Conservation (phyloP, 1,140 invertebrate species). For the Zaprionus davidi region DNA sequence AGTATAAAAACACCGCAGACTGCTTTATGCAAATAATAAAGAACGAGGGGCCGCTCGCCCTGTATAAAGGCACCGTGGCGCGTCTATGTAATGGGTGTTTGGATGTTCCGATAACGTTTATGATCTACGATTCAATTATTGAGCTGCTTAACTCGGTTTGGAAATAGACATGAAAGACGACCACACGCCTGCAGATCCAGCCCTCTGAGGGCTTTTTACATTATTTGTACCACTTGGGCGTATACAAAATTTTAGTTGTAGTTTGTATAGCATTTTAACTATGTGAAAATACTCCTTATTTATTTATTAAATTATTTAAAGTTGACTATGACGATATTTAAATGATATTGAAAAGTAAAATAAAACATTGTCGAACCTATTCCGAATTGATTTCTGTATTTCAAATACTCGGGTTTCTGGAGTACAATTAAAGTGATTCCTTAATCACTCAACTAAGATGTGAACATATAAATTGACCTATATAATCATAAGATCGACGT, state of each 20-base stretch:
- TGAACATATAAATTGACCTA: background rate
- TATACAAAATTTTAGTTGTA: conserved; percentile 13
- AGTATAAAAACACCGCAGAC: conserved; percentile 98
- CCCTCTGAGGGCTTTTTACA: too few species aligned
- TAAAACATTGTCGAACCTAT: background rate
- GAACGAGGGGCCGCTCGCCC: conserved; percentile 96
- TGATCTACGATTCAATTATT: conserved; percentile 98
- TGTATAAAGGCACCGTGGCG: conserved; percentile 99
- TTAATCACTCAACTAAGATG: too few species aligned
- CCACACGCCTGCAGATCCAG: too few species aligned
- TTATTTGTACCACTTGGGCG: too few species aligned
- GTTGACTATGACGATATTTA: too few species aligned
- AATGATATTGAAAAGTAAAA: too few species aligned
- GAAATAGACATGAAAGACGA: conserved; percentile 76
- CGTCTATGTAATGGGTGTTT: conserved; percentile 97
- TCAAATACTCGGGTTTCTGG: too few species aligned
- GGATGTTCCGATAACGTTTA: conserved; percentile 99
- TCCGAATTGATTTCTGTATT: too few species aligned
- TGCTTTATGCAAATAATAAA: conserved; percentile 96
- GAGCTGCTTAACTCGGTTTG: conserved; percentile 95
- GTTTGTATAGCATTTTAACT: background rate
- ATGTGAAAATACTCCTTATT: background rate
- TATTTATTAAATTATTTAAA: too few species aligned
- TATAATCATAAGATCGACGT: background rate
- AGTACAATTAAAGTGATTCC: too few species aligned